Evolutionary conservation across 2,888 invertebrate species (phyloP), one percentile per base, ranked within the genome.

Genomic region (Melangyna quadrimaculata): DNA sequence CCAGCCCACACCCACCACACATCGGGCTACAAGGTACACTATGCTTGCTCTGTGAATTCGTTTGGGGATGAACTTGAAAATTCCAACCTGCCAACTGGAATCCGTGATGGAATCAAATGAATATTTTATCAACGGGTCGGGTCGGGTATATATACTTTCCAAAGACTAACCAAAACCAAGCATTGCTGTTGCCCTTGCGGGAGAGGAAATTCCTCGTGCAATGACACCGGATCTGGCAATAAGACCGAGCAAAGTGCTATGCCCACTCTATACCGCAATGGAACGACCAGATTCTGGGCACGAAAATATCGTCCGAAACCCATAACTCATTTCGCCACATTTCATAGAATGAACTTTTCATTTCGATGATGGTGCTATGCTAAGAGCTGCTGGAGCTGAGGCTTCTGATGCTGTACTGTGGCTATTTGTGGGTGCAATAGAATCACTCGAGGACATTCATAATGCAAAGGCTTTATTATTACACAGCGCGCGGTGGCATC

Each of bases 71-170:
- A 86, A 86, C 86, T 86, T 86, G 86, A 86, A 86, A 86, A 86
- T 77, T 81, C 70, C 70, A 69, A 77, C 69, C 86, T 81, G 80
- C 84, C 84, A 78, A 78, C 78, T 78, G 83, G 67, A 72, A 79
- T 79, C 55, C 75, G 43, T 89, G 89, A 89, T 88, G 89, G 88
- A 87, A 89, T 87, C 89, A 88, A 88, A 89, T 89, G 89, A 89
- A 89, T 89, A 89, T 89, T 89, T 89, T 89, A 89, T 89, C 88
- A 87, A 53, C 77, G 86, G 75, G 48, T 71, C n/a, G n/a, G n/a
- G n/a, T n/a, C n/a, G n/a, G n/a, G n/a, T n/a, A n/a, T n/a, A n/a
- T n/a, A 8, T 22, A 72, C 72, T 86, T 63, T 75, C 40, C 84
- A 74, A 72, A 51, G 69, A 75, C 55, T 67, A 19, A 69, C 32